A percentile compares a stretch with the other conserved stretches of the same genome.
Conservation (phyloP, 2,113 vertebrate genomes). For the Bothrops jararaca region DNA sequence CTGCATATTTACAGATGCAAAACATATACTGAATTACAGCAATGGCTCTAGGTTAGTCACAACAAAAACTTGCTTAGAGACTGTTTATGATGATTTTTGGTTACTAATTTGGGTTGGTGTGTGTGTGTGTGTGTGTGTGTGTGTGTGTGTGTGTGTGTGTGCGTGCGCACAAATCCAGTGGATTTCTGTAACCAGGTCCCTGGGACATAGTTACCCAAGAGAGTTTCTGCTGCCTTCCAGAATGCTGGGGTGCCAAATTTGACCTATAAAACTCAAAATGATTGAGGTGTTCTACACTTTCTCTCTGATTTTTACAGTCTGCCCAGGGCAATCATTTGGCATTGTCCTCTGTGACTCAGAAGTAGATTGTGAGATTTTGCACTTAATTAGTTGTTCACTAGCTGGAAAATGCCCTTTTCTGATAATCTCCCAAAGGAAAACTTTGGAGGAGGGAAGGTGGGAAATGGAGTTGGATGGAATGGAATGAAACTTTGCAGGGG, state of each 20-base stretch:
- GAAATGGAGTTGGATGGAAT: not conserved
- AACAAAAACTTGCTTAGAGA: not conserved
- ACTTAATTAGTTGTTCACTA: constrained; percentile 7
- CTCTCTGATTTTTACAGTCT: not conserved
- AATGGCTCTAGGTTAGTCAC: not conserved
- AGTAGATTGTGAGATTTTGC: not conserved
- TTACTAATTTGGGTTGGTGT: not conserved
- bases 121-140: too few species aligned
- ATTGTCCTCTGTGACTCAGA: not conserved
- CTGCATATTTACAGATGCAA: not conserved
- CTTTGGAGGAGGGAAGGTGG: not conserved
- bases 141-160: too few species aligned
- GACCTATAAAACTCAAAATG: not conserved
- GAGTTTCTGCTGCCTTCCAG: not conserved
- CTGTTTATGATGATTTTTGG: not conserved
- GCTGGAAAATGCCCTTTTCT: not conserved
- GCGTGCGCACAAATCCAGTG: not conserved
- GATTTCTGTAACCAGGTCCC: not conserved
- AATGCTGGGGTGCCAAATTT: not conserved
- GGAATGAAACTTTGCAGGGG: not conserved
- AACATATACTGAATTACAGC: not conserved
- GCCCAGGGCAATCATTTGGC: not conserved
- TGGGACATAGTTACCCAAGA: not conserved
- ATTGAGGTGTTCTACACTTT: not conserved
- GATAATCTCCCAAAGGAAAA: not conserved